These are phyloP conservation scores for Motacilla alba DNA, from an alignment of 2,113 vertebrate genomes.

Conservation along the genomic window DNA sequence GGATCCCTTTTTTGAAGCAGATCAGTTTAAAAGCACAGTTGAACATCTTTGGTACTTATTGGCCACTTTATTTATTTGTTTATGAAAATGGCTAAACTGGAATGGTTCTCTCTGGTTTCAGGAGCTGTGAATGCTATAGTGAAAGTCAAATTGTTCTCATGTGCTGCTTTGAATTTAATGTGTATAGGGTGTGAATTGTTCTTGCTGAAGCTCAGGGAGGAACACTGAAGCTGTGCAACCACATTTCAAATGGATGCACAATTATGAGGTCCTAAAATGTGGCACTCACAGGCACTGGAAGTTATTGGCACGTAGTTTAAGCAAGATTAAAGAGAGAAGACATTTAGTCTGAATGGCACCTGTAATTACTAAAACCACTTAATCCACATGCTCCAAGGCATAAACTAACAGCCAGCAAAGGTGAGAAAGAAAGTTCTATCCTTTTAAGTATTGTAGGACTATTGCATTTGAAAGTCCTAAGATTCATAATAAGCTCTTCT, in stretches of 20 bases:
- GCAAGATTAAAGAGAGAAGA: neutral
- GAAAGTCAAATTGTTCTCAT: neutral
- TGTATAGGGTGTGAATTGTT: neutral
- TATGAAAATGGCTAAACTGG: neutral
- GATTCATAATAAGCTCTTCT: neutral
- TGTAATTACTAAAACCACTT: conserved; percentile 37
- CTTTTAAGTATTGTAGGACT: neutral
- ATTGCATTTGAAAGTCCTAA: neutral
- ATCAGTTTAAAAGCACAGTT: neutral
- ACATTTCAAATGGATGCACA: neutral
- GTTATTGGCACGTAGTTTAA: neutral
- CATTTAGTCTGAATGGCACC: neutral
- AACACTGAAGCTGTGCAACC: neutral
- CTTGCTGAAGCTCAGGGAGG: neutral
- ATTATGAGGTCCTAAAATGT: neutral
- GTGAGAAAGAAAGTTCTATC: neutral
- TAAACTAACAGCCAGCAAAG: conserved; percentile 14
- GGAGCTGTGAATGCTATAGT: neutral
- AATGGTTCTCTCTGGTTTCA: neutral
- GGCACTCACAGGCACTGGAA: neutral
- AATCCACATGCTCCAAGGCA: neutral
- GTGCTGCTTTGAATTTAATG: neutral
- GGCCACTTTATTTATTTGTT: neutral
- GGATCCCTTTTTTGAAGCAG: neutral
- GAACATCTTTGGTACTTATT: neutral